phyloP scores from a whole-genome alignment of 2,888 invertebrate species.

The Julus scandinavius region DNA sequence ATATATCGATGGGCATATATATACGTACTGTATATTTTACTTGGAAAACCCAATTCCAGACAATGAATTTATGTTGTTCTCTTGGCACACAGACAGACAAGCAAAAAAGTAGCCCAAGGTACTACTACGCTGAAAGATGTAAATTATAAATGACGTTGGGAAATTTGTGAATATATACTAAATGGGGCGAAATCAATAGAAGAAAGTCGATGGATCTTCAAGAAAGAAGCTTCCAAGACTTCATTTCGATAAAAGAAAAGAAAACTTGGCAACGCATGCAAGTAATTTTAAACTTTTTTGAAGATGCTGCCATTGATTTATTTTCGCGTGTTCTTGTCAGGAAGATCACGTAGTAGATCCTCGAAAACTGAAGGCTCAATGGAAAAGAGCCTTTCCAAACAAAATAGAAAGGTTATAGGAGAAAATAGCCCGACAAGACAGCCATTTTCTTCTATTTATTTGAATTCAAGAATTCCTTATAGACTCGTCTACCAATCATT shows the following conservation, averaged over 20 bases:
- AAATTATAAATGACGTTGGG: neutral
- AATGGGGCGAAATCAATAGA: neutral
- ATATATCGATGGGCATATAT: too few relatives aligned
- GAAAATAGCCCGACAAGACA: conserved; percentile 18
- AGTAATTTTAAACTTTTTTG: conserved; percentile 4
- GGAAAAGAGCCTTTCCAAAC: neutral
- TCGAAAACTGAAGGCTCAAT: neutral
- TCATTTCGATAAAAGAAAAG: neutral
- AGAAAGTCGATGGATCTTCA: neutral
- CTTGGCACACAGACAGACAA: neutral
- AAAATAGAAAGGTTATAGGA: conserved; percentile 1
- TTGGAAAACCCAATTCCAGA: neutral
- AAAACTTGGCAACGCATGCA: neutral
- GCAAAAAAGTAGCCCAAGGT: neutral
- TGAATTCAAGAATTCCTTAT: neutral
- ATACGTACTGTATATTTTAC: neutral
- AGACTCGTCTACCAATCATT: conserved; percentile 4
- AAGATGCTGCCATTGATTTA: conserved; percentile 2
- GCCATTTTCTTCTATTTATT: conserved; percentile 11
- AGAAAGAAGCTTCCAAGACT: neutral
- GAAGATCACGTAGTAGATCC: neutral
- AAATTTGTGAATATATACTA: neutral
- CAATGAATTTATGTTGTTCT: neutral
- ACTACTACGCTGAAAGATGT: neutral
- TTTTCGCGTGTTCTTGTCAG: neutral